Percentiles rank a stretch among this genome's conserved stretches.
Conservation (phyloP, 2,797 vertebrate genomes). For the Denticeps clupeoides region DNA sequence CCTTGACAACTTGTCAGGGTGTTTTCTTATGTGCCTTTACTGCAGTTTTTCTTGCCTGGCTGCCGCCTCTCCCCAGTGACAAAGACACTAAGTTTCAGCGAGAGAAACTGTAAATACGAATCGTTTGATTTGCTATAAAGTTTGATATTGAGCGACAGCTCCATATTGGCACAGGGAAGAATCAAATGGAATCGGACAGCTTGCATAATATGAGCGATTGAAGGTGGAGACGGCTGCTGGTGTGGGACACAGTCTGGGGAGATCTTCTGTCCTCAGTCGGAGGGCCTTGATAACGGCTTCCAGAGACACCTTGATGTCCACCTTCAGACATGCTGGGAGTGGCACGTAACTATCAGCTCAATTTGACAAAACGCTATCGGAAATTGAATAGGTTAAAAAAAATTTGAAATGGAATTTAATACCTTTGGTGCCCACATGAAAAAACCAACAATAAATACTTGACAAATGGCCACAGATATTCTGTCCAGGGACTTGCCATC, state of each 20-base stretch:
- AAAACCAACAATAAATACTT: no score
- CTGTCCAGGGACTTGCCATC: no score
- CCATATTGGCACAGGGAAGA: constrained; percentile 51
- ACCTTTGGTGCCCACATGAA: no score
- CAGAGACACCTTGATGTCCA: constrained; percentile 48
- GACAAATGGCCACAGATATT: no score
- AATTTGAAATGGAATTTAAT: no score
- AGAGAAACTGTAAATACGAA: constrained; percentile 49
- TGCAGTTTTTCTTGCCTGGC: constrained; percentile 50
- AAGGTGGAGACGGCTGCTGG: constrained; percentile 56
- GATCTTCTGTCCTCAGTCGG: constrained; percentile 46
- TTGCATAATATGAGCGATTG: constrained; percentile 60
- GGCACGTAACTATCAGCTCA: no score
- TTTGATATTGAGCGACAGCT: constrained; percentile 61
- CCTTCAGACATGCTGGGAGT: constrained; percentile 39
- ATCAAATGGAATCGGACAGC: constrained; percentile 65
- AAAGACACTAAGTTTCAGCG: constrained; percentile 46
- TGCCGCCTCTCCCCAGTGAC: constrained; percentile 60
- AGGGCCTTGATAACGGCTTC: constrained; percentile 61
- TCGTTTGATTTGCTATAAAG: constrained; percentile 53
- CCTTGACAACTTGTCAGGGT: constrained; percentile 30
- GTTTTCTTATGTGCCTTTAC: constrained; percentile 39
- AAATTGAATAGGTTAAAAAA: no score
- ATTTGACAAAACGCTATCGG: no score
- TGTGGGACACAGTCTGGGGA: constrained; percentile 51